These are phyloP conservation scores for Gulo gulo DNA, from an alignment of 2,113 vertebrate genomes.

Conservation along the genomic window DNA sequence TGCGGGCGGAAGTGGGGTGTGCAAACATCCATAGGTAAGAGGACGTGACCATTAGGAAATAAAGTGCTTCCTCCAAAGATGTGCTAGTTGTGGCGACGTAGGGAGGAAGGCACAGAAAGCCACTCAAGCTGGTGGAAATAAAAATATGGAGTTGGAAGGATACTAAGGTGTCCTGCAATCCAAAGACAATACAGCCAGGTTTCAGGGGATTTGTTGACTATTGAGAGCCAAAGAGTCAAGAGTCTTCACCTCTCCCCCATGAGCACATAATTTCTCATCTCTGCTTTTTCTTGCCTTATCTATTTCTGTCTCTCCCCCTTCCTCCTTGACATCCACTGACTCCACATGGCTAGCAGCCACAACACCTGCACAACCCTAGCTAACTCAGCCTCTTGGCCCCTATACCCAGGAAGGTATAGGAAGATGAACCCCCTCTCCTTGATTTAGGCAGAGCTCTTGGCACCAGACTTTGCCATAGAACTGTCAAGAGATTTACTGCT, in stretches of 20 bases:
- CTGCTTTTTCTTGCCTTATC: not conserved
- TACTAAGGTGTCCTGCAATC: not conserved
- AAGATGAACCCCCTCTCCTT: accelerated
- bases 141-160: accelerated
- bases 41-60: not conserved
- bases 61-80: not conserved
- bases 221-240: not conserved
- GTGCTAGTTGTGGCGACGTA: accelerated
- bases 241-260: not conserved
- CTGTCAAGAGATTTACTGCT: not conserved
- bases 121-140: not conserved
- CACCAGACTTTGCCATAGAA: not conserved
- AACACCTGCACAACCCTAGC: not conserved
- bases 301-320: not conserved
- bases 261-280: not conserved
- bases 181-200: not conserved
- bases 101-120: not conserved
- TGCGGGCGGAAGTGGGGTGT: accelerated
- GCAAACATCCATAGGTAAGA: not conserved
- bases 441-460: not conserved
- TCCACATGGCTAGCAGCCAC: not conserved
- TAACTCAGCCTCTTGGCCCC: not conserved
- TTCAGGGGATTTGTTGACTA: not conserved
- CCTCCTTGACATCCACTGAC: not conserved
- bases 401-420: not conserved